Evolutionary conservation across 2,797 vertebrate genomes (phyloP).

Genomic region (Spizella passerina): DNA sequence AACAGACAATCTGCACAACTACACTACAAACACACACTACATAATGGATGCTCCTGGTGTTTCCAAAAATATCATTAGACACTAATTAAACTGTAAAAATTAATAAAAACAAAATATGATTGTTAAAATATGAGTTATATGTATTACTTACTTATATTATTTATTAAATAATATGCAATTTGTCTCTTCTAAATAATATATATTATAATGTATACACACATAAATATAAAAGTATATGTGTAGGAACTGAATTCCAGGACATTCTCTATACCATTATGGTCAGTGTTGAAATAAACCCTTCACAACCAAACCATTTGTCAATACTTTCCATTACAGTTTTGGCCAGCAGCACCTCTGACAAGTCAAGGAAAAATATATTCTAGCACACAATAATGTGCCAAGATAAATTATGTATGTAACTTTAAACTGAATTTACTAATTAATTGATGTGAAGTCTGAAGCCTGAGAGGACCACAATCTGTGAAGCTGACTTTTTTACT

Average conservation of each 20-base stretch:
- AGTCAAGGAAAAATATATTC: neutral
- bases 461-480: neutral
- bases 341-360: neutral
- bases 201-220: neutral
- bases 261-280: neutral
- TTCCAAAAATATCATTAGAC: neutral
- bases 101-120: neutral
- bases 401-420: neutral
- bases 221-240: neutral
- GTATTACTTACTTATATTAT: neutral
- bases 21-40: neutral
- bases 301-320: neutral
- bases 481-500: neutral
- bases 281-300: neutral
- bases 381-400: accelerated
- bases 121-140: neutral
- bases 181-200: neutral
- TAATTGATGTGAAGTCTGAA: neutral
- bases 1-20: neutral
- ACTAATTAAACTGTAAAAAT: neutral
- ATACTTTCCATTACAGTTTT: neutral
- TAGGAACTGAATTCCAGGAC: neutral
- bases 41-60: neutral
- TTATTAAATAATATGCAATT: neutral
- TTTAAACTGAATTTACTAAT: neutral